Percentiles rank a stretch among this genome's conserved stretches.
Evolutionary conservation across 2,113 vertebrate genomes (phyloP).

Genomic region (Cyprinus carpio): DNA sequence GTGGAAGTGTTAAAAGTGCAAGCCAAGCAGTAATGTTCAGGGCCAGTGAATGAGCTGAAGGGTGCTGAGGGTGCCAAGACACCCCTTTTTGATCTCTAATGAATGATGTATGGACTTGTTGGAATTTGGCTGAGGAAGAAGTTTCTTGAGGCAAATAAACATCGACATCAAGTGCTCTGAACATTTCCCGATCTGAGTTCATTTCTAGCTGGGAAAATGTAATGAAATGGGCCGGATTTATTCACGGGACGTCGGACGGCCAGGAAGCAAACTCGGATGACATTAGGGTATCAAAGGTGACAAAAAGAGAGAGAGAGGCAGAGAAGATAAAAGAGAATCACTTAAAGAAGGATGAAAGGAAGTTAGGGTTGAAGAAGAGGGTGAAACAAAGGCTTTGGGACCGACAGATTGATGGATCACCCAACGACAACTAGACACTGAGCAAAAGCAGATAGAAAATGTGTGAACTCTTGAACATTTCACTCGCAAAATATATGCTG

Average conservation of each 20-base stretch:
- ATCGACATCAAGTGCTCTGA: not conserved
- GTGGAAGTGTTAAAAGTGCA: conserved; percentile 34
- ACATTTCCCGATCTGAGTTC: not conserved
- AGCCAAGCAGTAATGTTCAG: conserved; percentile 26
- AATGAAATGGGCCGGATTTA: not conserved
- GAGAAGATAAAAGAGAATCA: conserved; percentile 28
- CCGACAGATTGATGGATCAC: conserved; percentile 30
- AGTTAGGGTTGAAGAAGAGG: conserved; percentile 3
- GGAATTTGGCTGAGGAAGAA: conserved; percentile 28
- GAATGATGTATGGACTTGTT: conserved; percentile 30
- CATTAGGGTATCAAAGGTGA: conserved; percentile 1
- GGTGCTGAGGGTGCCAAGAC: not conserved
- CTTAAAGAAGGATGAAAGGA: conserved; percentile 32
- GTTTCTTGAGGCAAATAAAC: conserved; percentile 26
- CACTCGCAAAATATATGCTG: not conserved
- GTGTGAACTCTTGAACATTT: not conserved
- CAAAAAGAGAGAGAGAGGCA: not conserved
- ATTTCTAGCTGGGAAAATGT: not conserved
- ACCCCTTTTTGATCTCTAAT: conserved; percentile 31
- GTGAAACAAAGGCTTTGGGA: conserved; percentile 21
- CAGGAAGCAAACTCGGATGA: not conserved
- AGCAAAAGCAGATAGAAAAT: conserved; percentile 16
- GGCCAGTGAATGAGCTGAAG: not conserved
- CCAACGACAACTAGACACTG: conserved; percentile 8
- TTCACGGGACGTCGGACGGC: not conserved